Percentiles rank a stretch among this genome's conserved stretches.
Conservation (phyloP, 2,113 vertebrate species). For the Gorsachius goisagi region DNA sequence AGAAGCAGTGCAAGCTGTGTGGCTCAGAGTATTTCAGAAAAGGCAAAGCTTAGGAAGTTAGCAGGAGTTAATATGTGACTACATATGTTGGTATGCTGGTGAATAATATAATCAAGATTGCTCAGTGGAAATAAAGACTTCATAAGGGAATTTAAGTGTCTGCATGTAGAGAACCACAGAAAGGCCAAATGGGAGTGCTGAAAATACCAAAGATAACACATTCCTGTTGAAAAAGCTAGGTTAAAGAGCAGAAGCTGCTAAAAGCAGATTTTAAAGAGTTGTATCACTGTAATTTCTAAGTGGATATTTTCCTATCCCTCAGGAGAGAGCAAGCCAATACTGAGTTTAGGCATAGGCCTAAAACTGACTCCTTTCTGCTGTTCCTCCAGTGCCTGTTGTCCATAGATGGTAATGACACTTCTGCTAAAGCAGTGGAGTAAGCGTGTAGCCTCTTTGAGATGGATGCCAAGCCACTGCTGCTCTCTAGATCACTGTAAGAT, state of each 20-base stretch:
- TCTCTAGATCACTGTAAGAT: background rate
- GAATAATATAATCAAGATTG: slow-evolving; percentile 23
- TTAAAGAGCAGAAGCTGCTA: background rate
- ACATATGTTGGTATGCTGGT: slow-evolving; percentile 36
- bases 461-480: background rate
- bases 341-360: background rate
- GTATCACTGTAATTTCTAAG: background rate
- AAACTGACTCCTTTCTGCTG: background rate
- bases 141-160: slow-evolving; percentile 12
- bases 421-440: background rate
- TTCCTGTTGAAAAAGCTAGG: background rate
- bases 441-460: background rate
- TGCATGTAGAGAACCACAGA: slow-evolving; percentile 48
- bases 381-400: background rate
- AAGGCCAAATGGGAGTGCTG: background rate
- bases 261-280: background rate
- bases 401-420: background rate
- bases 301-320: background rate
- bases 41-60: background rate
- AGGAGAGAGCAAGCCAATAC: background rate
- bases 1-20: background rate
- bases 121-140: slow-evolving; percentile 44
- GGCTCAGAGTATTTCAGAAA: background rate
- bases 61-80: slow-evolving; percentile 33
- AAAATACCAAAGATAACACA: background rate